Conservation (phyloP, 2,888 invertebrate species). For the Nemotelus pantherinus region DNA sequence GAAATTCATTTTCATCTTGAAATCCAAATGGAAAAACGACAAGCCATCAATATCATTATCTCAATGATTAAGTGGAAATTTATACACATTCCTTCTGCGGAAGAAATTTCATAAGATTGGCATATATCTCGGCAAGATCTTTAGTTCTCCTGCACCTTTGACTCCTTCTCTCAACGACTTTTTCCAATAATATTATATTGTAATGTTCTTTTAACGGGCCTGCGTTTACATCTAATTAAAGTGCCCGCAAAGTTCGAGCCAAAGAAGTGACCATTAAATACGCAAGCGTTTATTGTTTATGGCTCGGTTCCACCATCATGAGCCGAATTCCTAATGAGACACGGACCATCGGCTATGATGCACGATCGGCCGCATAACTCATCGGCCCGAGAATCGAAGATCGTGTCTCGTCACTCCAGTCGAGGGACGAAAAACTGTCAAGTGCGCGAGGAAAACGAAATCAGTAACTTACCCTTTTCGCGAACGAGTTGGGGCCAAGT, state of each 20-base stretch:
- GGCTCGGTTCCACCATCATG: constrained; percentile 46
- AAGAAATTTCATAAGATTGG: constrained; percentile 20
- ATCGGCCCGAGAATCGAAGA: background rate
- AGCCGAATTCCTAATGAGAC: constrained; percentile 48
- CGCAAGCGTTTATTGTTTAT: constrained; percentile 47
- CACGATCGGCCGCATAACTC: background rate
- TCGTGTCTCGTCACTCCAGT: background rate
- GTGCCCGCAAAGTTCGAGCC: background rate
- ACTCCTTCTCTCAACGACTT: constrained; percentile 7
- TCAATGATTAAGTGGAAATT: constrained; percentile 36
- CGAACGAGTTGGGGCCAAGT: constrained; percentile 14
- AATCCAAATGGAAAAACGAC: too few species aligned
- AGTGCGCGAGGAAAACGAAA: constrained; percentile 1
- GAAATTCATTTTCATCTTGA: too few species aligned
- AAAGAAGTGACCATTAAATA: constrained; percentile 35
- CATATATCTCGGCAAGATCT: background rate
- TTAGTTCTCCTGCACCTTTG: constrained; percentile 17
- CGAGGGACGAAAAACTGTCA: background rate
- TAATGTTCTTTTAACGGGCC: constrained; percentile 27
- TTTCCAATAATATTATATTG: constrained; percentile 26
- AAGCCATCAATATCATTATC: constrained; percentile 10
- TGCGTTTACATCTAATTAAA: constrained; percentile 37
- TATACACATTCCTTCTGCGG: constrained; percentile 23
- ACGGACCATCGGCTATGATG: background rate
- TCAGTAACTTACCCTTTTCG: constrained; percentile 17